Percentiles rank a stretch among this genome's conserved stretches.
phyloP scores from a whole-genome alignment of 2,797 vertebrate species.

The Dendrocincla tyrannina region DNA sequence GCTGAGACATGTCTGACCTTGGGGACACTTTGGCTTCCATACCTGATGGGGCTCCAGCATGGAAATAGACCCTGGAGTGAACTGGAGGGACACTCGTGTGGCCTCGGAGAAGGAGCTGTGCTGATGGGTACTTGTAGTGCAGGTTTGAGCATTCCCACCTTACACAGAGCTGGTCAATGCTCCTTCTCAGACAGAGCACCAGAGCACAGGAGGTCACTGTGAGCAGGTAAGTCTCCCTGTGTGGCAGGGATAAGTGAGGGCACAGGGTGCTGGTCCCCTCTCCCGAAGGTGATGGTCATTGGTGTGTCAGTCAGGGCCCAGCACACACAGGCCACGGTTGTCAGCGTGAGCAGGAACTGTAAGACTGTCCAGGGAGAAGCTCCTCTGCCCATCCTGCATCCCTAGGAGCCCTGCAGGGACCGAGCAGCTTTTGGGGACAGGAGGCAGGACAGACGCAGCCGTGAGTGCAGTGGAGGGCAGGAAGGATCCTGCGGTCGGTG shows the following conservation, averaged over 20 bases:
- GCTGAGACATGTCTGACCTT: background rate
- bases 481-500: background rate
- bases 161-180: background rate
- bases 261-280: rapidly evolving
- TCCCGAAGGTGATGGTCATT: background rate
- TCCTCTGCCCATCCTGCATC: background rate
- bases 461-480: background rate
- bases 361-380: background rate
- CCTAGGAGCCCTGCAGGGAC: background rate
- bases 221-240: conserved; percentile 10
- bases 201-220: background rate
- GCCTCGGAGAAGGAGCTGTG: background rate
- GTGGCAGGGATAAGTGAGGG: background rate
- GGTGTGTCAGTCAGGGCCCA: background rate
- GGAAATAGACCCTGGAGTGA: background rate
- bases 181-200: background rate
- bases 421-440: background rate
- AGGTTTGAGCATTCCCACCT: background rate
- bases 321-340: background rate
- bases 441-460: background rate
- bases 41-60: background rate
- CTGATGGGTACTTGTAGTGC: background rate
- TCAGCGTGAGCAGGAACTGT: background rate
- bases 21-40: background rate
- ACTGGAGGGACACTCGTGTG: rapidly evolving